phyloP scores from a whole-genome alignment of 2,797 vertebrate genomes.

The Fringilla coelebs region DNA sequence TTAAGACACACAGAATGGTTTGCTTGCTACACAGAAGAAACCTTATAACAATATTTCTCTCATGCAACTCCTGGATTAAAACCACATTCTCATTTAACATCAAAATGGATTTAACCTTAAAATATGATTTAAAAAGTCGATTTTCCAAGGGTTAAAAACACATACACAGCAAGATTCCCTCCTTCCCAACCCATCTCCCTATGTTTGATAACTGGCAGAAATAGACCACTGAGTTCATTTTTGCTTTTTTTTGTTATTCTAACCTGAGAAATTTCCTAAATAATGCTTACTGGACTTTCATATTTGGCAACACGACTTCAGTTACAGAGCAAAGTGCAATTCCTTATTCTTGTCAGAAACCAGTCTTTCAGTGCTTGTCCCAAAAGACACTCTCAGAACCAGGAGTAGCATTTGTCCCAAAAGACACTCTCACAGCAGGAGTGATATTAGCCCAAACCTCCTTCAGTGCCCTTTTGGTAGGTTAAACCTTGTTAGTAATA shows the following conservation, averaged over 20 bases:
- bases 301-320: neutral
- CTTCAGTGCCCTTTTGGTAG: neutral
- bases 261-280: conserved; percentile 12
- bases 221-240: neutral
- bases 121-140: neutral
- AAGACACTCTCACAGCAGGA: neutral
- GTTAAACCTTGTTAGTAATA: conserved; percentile 5
- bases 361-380: neutral
- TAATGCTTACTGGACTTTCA: neutral
- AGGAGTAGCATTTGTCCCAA: neutral
- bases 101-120: neutral
- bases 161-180: neutral
- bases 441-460: neutral
- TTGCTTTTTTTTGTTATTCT: neutral
- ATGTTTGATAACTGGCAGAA: neutral
- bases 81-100: neutral
- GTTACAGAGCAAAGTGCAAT: neutral
- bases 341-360: neutral
- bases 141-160: conserved; percentile 40
- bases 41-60: neutral
- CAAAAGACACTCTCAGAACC: neutral
- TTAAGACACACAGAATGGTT: neutral
- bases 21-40: neutral
- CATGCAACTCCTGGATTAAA: conserved; percentile 21
- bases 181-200: neutral